Conservation (phyloP, 1,140 invertebrate genomes). For the Hesperophylax magnus region DNA sequence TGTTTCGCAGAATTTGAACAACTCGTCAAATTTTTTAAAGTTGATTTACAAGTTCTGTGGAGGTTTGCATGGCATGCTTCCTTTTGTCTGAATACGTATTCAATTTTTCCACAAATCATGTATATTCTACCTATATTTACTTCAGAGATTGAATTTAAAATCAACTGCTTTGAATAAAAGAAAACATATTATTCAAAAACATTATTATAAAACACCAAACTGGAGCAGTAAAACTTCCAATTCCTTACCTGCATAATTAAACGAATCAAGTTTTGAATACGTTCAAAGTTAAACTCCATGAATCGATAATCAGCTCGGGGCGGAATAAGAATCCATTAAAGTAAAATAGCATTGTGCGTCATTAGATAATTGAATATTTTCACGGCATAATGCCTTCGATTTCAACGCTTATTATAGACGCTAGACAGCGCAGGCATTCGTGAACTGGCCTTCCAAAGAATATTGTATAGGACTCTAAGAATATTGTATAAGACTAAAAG, state of each 20-base stretch:
- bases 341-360: constrained; percentile 10
- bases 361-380: constrained; percentile 33
- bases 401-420: constrained; percentile 18
- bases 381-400: constrained; percentile 17
- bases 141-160: background rate
- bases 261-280: constrained; percentile 24
- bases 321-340: constrained; percentile 3
- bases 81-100: too few species aligned
- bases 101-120: too few species aligned
- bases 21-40: too few species aligned
- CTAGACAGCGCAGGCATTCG: background rate
- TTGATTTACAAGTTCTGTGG: too few species aligned
- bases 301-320: constrained; percentile 15
- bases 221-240: background rate
- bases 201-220: background rate
- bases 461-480: too few species aligned
- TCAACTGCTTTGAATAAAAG: background rate
- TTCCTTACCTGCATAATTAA: constrained; percentile 23
- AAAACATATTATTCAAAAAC: background rate
- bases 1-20: too few species aligned
- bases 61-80: too few species aligned
- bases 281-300: background rate
- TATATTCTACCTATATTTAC: too few species aligned
- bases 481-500: too few species aligned
- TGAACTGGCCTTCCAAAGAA: background rate